phyloP scores from a whole-genome alignment of 2,888 invertebrate species.

The Drosophila rubida region DNA sequence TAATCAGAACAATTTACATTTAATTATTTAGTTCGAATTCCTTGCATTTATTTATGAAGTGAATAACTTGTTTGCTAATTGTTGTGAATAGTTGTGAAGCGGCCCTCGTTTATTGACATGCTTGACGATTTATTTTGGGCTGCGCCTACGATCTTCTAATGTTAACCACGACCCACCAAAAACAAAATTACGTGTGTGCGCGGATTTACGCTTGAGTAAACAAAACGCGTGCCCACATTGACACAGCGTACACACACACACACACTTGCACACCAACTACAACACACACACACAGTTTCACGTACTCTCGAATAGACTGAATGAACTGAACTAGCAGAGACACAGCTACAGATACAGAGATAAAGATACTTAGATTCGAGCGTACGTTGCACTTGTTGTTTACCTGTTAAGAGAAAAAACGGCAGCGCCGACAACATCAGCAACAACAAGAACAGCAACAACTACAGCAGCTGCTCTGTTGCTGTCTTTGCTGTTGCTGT shows the following conservation, averaged over 20 bases:
- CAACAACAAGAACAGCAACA: slow-evolving; percentile 14
- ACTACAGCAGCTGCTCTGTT: slow-evolving; percentile 31
- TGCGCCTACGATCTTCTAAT: slow-evolving; percentile 59
- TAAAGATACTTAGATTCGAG: slow-evolving; percentile 46
- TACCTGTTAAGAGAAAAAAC: slow-evolving; percentile 65
- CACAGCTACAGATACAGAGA: slow-evolving; percentile 18
- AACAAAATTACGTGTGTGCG: slow-evolving; percentile 73
- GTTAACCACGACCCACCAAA: slow-evolving; percentile 46
- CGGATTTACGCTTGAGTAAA: slow-evolving; percentile 78
- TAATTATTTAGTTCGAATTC: no score
- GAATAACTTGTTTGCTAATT: not conserved
- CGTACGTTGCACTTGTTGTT: slow-evolving; percentile 78
- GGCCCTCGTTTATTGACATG: slow-evolving; percentile 48
- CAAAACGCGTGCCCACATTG: slow-evolving; percentile 61
- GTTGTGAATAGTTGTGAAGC: not conserved
- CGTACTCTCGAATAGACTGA: not conserved
- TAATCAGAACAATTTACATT: no score
- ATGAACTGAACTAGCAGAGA: slow-evolving; percentile 10
- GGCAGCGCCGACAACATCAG: slow-evolving; percentile 53
- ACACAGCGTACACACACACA: slow-evolving; percentile 33
- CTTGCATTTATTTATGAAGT: not conserved
- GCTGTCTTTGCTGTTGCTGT: slow-evolving; percentile 14
- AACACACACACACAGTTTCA: slow-evolving; percentile 4
- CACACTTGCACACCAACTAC: not conserved
- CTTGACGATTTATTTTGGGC: slow-evolving; percentile 39